A percentile compares a stretch with the other conserved stretches of the same genome.
phyloP scores from a whole-genome alignment of 2,797 vertebrate genomes.

The Meda fulgida region DNA sequence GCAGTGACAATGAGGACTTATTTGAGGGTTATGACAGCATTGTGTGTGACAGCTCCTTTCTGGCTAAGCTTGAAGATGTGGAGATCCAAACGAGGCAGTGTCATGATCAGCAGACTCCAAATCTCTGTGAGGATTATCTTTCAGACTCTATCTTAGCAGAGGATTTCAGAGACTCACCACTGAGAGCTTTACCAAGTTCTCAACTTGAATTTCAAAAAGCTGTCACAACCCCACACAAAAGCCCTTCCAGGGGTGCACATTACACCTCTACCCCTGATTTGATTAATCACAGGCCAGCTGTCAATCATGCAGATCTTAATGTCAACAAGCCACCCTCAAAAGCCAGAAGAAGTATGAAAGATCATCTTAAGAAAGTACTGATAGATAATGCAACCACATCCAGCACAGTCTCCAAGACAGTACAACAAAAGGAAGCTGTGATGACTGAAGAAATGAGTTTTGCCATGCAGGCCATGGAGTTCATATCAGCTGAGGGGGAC shows the following conservation, averaged over 20 bases:
- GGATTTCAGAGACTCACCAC: conserved; percentile 63
- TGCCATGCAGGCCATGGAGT: conserved; percentile 81
- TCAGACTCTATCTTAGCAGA: conserved; percentile 59
- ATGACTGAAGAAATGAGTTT: conserved; percentile 86
- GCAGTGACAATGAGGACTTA: conserved; percentile 85
- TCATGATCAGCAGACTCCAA: conserved; percentile 29
- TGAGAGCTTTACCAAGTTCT: conserved; percentile 81
- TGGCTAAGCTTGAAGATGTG: conserved; percentile 79
- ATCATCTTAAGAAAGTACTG: conserved; percentile 89
- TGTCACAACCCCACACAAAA: conserved; percentile 49
- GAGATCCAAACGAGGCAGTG: conserved; percentile 69
- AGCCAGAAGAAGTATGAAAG: conserved; percentile 81
- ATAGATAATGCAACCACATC: conserved; percentile 84
- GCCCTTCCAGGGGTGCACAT: background rate
- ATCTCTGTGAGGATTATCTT: conserved; percentile 37
- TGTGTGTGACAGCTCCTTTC: conserved; percentile 79
- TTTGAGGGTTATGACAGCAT: conserved; percentile 90
- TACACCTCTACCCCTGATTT: conserved; percentile 53
- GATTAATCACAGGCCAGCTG: background rate
- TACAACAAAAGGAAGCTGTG: conserved; percentile 81
- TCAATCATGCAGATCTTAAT: background rate
- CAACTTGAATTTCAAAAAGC: conserved; percentile 77
- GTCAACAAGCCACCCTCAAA: conserved; percentile 43
- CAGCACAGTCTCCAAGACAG: conserved; percentile 74
- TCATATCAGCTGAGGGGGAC: conserved; percentile 75